These are phyloP conservation scores for Chaetorhynchus papuensis DNA, from an alignment of 2,113 vertebrate species.

Conservation along the genomic window DNA sequence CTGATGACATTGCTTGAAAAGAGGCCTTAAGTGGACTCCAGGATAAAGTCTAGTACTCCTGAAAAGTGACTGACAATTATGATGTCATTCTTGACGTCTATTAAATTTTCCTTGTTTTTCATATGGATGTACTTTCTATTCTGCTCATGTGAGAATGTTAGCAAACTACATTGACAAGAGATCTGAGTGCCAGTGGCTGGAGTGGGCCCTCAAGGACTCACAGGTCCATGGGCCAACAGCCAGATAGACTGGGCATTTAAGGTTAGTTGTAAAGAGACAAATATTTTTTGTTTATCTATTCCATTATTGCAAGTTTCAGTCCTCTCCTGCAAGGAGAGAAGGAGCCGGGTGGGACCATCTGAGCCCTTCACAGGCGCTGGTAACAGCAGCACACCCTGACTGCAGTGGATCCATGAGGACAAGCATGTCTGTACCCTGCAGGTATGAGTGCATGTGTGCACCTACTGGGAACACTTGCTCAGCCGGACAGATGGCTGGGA, in stretches of 20 bases:
- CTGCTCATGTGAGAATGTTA: background rate
- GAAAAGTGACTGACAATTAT: background rate
- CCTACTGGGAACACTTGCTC: background rate
- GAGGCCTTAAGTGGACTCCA: background rate
- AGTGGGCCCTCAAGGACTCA: background rate
- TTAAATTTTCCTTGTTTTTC: background rate
- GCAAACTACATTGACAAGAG: background rate
- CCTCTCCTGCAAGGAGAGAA: background rate
- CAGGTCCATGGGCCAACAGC: background rate
- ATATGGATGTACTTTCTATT: background rate
- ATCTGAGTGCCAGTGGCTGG: background rate
- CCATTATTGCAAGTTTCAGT: background rate
- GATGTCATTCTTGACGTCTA: background rate
- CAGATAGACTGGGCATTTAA: background rate
- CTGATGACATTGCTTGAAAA: background rate
- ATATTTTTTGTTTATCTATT: background rate
- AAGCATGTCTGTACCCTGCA: background rate
- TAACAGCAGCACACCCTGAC: background rate
- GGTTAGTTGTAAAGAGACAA: accelerated
- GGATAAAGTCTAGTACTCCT: background rate
- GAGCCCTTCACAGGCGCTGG: background rate
- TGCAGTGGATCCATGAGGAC: background rate
- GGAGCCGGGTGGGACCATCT: background rate
- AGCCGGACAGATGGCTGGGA: accelerated
- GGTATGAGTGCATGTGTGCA: accelerated